Base-by-base conservation (phyloP, 35 echinoderm and acorn worm species). In the Chiridota heheva region DNA sequence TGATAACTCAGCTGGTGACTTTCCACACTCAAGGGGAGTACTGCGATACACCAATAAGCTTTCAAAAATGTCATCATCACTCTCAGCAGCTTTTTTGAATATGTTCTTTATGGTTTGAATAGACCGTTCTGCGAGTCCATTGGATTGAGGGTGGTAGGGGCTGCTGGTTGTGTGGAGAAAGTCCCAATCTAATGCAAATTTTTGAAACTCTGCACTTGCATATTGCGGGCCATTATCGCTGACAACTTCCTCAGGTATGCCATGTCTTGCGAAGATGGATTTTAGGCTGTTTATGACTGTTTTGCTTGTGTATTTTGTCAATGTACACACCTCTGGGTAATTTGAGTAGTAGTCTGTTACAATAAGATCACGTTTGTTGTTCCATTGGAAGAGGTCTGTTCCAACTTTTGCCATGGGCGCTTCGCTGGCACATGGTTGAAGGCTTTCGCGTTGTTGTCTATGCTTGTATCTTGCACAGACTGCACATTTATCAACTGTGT, bases 211-310 rank as follows among this genome's bases (percentile, higher is more conserved):
- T 44, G 47, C 44, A 40, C 69, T 40, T 3, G 1, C 26, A 82
- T 83, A 93, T 48, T 84, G 90, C 20, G 79, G 85, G 16, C 91
- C 90, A 84, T 93, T 93, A 46, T 93, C 80, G 34, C 42, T 76
- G 7, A 87, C 48, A 0, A 87, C 28, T 41, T 58, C 40, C 12
- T 33, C 30, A 12, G 82, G 82, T 0, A 73, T 76, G 0, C 89
- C 82, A 66, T 81, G 69, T 20, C 51, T 34, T 69, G 30, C 42
- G 49, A 44, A 73, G n/a, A 85, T 26, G 18, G 74, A 33, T 61
- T 58, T 87, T 8, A 87, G 13, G 34, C 42, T 82, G 45, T 81
- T 86, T 2, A 91, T 82, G 0, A 87, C 83, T 46, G 48, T 35
- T 42, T 55, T 63, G 36, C 74, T 75, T 17, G 83, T 40, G 26